Evolutionary conservation across 2,888 invertebrate genomes (phyloP).

Genomic region (Rosalia funebris): DNA sequence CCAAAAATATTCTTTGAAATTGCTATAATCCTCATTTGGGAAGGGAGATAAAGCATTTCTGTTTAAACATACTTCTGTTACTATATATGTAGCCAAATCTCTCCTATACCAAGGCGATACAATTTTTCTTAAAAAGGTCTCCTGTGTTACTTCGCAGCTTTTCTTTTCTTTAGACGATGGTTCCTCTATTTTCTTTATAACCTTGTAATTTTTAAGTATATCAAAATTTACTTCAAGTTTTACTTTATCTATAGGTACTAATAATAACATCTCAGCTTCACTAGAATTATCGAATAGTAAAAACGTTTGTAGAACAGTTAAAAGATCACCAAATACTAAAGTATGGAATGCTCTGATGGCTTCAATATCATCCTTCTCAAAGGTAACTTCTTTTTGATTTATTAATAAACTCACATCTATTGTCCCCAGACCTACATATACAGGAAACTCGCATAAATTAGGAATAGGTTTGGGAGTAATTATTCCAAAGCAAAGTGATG

Average conservation of each 20-base stretch:
- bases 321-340: constrained; percentile 78
- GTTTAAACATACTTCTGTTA: constrained; percentile 75
- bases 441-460: constrained; percentile 74
- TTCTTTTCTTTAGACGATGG: constrained; percentile 66
- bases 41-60: constrained; percentile 75
- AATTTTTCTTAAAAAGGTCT: constrained; percentile 76
- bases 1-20: constrained; percentile 80
- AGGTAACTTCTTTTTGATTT: constrained; percentile 64
- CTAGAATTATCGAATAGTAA: constrained; percentile 68
- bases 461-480: constrained; percentile 72
- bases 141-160: constrained; percentile 66
- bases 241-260: constrained; percentile 64
- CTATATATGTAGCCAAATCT: constrained; percentile 67
- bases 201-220: constrained; percentile 65
- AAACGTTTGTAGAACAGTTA: constrained; percentile 71
- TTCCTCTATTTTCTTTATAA: constrained; percentile 61
- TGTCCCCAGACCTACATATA: constrained; percentile 76
- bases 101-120: constrained; percentile 85
- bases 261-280: constrained; percentile 63
- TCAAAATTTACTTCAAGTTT: constrained; percentile 71
- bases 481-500: constrained; percentile 71
- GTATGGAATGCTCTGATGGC: constrained; percentile 74
- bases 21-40: constrained; percentile 69
- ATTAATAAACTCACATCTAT: constrained; percentile 66
- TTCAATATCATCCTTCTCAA: constrained; percentile 66